phyloP scores from a whole-genome alignment of 2,797 vertebrate species.

The Rhinogobio ventralis region DNA sequence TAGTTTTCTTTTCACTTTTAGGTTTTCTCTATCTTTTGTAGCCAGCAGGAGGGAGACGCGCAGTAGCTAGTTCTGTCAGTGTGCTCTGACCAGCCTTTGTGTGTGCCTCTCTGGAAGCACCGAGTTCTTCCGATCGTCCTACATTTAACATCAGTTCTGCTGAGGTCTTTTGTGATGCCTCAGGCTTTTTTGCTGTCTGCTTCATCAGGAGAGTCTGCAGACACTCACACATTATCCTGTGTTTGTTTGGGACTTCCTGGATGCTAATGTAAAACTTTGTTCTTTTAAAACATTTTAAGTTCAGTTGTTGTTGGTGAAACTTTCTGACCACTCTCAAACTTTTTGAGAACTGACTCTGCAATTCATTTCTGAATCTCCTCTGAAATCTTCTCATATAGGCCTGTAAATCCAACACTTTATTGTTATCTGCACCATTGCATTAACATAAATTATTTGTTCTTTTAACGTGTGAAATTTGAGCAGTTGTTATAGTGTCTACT shows the following conservation, averaged over 20 bases:
- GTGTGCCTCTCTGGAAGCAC: slow-evolving; percentile 24
- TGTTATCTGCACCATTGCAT: background rate
- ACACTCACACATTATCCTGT: slow-evolving; percentile 37
- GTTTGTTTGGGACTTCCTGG: slow-evolving; percentile 48
- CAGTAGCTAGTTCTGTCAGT: background rate
- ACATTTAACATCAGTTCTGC: slow-evolving; percentile 11
- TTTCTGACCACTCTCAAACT: slow-evolving; percentile 10
- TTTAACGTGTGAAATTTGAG: background rate
- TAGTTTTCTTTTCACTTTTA: no score
- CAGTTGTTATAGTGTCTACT: background rate
- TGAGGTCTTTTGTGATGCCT: slow-evolving; percentile 53
- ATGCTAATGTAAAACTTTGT: slow-evolving; percentile 29
- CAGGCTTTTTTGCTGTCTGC: slow-evolving; percentile 23
- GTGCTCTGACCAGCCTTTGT: slow-evolving; percentile 23
- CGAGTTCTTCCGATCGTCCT: slow-evolving; percentile 21
- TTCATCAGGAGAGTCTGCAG: slow-evolving; percentile 39
- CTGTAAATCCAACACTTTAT: background rate
- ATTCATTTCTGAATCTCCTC: background rate
- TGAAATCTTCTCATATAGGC: background rate
- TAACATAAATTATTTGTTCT: background rate
- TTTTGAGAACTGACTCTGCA: slow-evolving; percentile 8
- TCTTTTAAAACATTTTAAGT: slow-evolving; percentile 34
- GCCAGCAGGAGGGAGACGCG: background rate
- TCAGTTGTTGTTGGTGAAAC: slow-evolving; percentile 26
- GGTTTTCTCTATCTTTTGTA: slow-evolving; percentile 14